Base-by-base conservation (phyloP, 2,113 vertebrate genomes). In the Romanogobio albipinnatus region DNA sequence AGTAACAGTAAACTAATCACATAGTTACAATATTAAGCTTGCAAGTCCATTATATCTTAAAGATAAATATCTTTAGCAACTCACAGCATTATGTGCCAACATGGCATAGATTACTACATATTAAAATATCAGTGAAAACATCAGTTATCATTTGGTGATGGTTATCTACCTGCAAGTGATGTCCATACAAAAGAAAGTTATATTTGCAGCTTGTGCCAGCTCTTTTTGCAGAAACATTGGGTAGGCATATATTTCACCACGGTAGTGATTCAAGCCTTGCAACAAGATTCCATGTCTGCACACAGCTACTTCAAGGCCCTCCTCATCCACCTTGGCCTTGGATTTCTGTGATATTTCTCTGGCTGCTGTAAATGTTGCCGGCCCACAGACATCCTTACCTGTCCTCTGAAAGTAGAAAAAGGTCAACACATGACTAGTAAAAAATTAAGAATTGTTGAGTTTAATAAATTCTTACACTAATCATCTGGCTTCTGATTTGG, bases 221-320 rank as follows among this genome's bases (percentile, higher is more conserved):
- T 45, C 68, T 39, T 71, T 45, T 9, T 71, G 68, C 39, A 71
- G 39, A 9, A 71, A 71, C 68, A 71, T 45, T 45, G 68, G 39
- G 68, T 45, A 45, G 39, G 39, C 68, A 71, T 71, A 71, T 71
- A 45, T 71, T 71, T 45, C 68, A n/a, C 39, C 68, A 71, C 39
- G 36, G 4, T 71, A 71, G 39, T 45, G 68, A n/a, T 45, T 71
- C 4, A 71, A 71, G 36, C 36, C 68, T 71, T 71, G 68, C 68
- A 71, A 39, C 39, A 71, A 45, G 39, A 45, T 4, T n/a, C 66
- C 66, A 70, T 70, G 66, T 43, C 66, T 4, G 36, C 66, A 70
- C 36, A 70, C 66, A 19, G 66, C 66, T 70, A 70, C 22, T 70
- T 70, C 66, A 70, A 70, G 66, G 33, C 66, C 66, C 33, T 39